Base-by-base conservation (phyloP, 1,140 invertebrate species). In the Drosophila tani region DNA sequence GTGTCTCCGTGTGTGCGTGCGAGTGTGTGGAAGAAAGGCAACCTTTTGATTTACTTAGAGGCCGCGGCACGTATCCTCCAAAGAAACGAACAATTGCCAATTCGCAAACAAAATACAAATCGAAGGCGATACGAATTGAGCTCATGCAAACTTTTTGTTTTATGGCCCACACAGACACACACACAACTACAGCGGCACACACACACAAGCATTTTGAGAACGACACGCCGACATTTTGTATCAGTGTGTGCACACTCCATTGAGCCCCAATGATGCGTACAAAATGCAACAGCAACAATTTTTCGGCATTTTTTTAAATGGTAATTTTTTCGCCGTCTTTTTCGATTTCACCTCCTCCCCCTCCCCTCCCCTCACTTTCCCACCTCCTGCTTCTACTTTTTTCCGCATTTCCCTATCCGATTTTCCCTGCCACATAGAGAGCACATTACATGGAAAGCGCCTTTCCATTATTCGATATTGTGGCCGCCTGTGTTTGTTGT, bases 221-320 rank as follows among this genome's bases (percentile, higher is more conserved):
- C 56, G 57, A 75, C 70, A 81, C 74, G 70, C 81, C 86, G 62
- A 80, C 79, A 85, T 90, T 85, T 90, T 90, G 83, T 91, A 91
- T 91, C 87, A 91, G 87, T 91, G 75, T 91, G 78, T 81, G 82
- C 69, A 91, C 87, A 91, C 87, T 87, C 87, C 82, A 91, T 91
- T 91, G 83, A 83, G 81, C 79, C 74, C 78, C 87, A 91, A 91
- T 91, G 87, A 87, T 91, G 87, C 81, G 86, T 82, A 82, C 87
- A 87, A 91, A 91, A 91, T 91, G 82, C 80, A 87, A 87, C 87
- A 82, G 81, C 82, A 91, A 86, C 82, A 83, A 84, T 81, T 91
- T 68, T 79, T 85, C 70, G 83, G 73, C 69, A 79, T 79, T 85
- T 90, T 84, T 90, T 88, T 84, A 81, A 90, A 84, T 84, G 81